A percentile compares a stretch with the other conserved stretches of the same genome.
Conservation (phyloP, 2,797 vertebrate species). For the Malacoraja senta region DNA sequence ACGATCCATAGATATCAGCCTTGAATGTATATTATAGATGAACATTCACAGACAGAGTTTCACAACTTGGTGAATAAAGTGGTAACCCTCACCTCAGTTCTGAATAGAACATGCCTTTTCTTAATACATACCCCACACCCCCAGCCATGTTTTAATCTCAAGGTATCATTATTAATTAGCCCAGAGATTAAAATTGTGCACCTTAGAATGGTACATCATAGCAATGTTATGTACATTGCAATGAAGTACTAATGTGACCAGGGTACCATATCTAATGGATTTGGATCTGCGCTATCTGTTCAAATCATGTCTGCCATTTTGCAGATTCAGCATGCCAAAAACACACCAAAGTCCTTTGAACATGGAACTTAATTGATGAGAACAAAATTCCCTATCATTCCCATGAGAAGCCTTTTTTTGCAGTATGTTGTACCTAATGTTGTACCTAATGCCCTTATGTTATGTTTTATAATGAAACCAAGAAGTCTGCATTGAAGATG, state of each 20-base stretch:
- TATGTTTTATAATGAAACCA: not conserved
- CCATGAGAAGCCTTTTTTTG: not conserved
- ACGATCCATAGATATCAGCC: too few relatives aligned
- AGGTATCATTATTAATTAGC: not conserved
- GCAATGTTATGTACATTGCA: not conserved
- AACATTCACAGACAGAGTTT: too few relatives aligned
- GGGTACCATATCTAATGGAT: not conserved
- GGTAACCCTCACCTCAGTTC: too few relatives aligned
- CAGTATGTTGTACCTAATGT: not conserved
- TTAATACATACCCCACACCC: too few relatives aligned
- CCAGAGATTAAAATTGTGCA: not conserved
- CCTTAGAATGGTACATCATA: not conserved
- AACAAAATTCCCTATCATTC: not conserved
- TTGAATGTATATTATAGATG: too few relatives aligned
- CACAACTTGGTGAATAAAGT: too few relatives aligned
- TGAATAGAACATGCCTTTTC: too few relatives aligned
- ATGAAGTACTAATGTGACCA: not conserved
- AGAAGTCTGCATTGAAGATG: not conserved
- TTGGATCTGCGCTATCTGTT: slow-evolving; percentile 12
- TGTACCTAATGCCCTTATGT: too few relatives aligned
- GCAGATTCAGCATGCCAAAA: not conserved
- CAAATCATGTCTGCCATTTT: not conserved
- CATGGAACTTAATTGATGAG: not conserved
- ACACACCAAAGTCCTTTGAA: not conserved
- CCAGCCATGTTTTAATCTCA: too few relatives aligned